Conservation (phyloP, 2,113 vertebrate species). For the Microcebus jonahi region DNA sequence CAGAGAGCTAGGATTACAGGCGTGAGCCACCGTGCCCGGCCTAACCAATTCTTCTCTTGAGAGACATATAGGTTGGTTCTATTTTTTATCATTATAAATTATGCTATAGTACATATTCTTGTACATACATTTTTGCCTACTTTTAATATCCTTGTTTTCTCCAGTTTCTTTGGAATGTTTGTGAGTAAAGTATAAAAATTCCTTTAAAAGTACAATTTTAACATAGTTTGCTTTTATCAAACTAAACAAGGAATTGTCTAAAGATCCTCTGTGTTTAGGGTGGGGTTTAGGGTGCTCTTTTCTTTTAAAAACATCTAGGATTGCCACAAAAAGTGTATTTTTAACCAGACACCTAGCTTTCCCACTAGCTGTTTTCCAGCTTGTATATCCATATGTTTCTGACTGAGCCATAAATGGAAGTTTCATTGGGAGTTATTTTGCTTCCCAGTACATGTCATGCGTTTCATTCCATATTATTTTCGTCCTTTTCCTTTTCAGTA, state of each 20-base stretch:
- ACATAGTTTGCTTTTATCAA: neutral
- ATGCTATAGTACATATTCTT: neutral
- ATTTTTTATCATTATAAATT: neutral
- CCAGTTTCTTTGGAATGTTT: conserved; percentile 21
- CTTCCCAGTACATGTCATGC: neutral
- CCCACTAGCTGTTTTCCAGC: neutral
- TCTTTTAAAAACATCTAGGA: neutral
- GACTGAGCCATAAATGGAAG: conserved; percentile 57
- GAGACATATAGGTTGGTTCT: neutral
- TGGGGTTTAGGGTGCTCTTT: neutral
- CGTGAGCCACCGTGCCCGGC: too few species aligned
- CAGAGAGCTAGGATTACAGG: too few species aligned
- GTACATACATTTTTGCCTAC: neutral
- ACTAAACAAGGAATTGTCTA: neutral
- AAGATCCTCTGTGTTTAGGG: neutral
- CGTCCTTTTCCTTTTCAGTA: conserved; percentile 20
- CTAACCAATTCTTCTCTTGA: neutral
- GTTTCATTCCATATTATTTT: conserved; percentile 64
- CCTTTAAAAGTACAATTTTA: neutral
- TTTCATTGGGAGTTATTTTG: conserved; percentile 29
- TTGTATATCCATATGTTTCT: conserved; percentile 27
- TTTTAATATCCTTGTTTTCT: conserved; percentile 26
- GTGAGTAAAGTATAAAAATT: neutral
- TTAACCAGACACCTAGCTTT: neutral
- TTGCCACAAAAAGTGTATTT: neutral